Evolutionary conservation across 2,113 vertebrate genomes (phyloP).

Genomic region (Cathartes aura): DNA sequence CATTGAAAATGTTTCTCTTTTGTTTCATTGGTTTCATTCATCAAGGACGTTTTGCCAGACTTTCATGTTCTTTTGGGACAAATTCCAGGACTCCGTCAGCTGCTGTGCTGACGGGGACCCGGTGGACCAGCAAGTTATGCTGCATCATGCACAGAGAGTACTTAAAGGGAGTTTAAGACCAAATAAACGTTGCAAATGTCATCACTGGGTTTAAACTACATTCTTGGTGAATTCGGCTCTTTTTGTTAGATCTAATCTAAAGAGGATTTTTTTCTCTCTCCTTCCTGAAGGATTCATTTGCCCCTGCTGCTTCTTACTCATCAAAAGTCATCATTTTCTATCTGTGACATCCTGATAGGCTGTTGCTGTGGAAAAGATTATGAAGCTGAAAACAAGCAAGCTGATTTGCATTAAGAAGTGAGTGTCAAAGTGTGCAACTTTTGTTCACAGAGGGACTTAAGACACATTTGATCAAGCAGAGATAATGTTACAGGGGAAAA

Average conservation of each 20-base stretch:
- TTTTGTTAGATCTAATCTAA: constrained; percentile 34
- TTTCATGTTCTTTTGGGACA: constrained; percentile 1
- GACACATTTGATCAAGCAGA: constrained; percentile 13
- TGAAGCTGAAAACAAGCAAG: background rate
- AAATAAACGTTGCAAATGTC: constrained; percentile 15
- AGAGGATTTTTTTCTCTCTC: background rate
- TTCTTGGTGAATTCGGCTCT: background rate
- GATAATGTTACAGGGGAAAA: background rate
- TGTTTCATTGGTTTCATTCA: constrained; percentile 13
- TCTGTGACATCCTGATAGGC: background rate
- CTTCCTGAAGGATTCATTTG: constrained; percentile 38
- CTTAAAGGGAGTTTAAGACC: constrained; percentile 17
- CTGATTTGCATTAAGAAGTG: constrained; percentile 18
- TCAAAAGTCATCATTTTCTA: constrained; percentile 32
- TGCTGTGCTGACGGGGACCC: background rate
- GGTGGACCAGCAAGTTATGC: background rate
- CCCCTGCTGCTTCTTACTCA: constrained; percentile 37
- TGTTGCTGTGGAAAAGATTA: constrained; percentile 12
- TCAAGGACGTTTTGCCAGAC: background rate
- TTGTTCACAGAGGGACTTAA: background rate
- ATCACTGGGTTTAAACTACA: constrained; percentile 11
- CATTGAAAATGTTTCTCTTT: background rate
- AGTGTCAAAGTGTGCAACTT: constrained; percentile 29
- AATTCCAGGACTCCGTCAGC: background rate
- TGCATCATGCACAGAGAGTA: background rate